These are phyloP conservation scores for Drosophila ficusphila DNA, from an alignment of 1,140 invertebrate species.

Conservation along the genomic window DNA sequence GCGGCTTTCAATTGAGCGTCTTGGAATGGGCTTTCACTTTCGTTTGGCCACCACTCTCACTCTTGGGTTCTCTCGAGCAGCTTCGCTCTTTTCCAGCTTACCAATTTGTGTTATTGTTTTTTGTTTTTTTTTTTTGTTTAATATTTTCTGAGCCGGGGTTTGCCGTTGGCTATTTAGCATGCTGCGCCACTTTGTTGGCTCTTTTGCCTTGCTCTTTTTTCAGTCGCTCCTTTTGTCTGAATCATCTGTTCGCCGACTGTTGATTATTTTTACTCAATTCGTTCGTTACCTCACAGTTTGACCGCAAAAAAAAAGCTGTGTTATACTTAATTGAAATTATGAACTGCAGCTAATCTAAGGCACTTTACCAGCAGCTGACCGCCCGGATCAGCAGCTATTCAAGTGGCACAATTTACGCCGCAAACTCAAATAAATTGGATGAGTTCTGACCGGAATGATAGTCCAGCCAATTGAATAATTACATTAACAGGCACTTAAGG, in stretches of 20 bases:
- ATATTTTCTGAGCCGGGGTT: slow-evolving; percentile 27
- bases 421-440: slow-evolving; percentile 46
- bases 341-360: slow-evolving; percentile 35
- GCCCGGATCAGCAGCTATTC: slow-evolving; percentile 20
- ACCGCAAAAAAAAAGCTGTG: slow-evolving; percentile 54
- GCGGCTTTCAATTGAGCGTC: slow-evolving; percentile 41
- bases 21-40: slow-evolving; percentile 42
- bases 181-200: slow-evolving; percentile 44
- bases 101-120: too few relatives aligned
- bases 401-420: slow-evolving; percentile 46
- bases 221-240: slow-evolving; percentile 9
- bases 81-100: slow-evolving; percentile 17
- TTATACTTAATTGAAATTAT: slow-evolving; percentile 70
- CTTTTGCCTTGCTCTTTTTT: slow-evolving; percentile 33
- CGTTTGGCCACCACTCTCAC: slow-evolving; percentile 40
- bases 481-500: slow-evolving; percentile 28
- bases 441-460: slow-evolving; percentile 9
- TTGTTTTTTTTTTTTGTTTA: slow-evolving; percentile 13
- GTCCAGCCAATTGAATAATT: slow-evolving; percentile 44
- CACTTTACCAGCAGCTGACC: slow-evolving; percentile 20
- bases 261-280: slow-evolving; percentile 51
- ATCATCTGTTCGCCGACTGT: slow-evolving; percentile 23
- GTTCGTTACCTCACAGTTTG: slow-evolving; percentile 68
- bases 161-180: slow-evolving; percentile 62
- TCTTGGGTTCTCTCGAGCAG: slow-evolving; percentile 16